Evolutionary conservation across 2,888 invertebrate genomes (phyloP), one percentile per base, ranked within the genome.

Genomic region (Thymelicus sylvestris): DNA sequence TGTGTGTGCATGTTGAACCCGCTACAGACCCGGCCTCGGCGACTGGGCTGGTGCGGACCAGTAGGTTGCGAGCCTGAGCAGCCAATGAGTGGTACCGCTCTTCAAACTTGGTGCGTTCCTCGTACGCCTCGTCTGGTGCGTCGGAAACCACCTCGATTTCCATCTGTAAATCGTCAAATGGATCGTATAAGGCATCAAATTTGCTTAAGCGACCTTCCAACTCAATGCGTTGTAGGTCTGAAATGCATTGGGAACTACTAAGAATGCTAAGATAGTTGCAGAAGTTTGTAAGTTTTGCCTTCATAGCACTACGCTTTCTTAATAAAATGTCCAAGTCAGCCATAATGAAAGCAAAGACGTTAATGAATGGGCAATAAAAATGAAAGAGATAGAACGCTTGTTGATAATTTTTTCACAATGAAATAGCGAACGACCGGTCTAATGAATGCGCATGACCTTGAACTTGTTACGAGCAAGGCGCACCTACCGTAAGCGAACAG

Each of bases 251-350:
- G 55, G 8, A 55, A 19, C 55, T 55, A 55, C 24, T 19, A 6
- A 55, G 55, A 19, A 55, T 24, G 24, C 55, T 55, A 7, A 55
- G 7, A 12, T 55, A 55, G 24, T 55, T 55, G 24, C 55, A 55
- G 12, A 55, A 55, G 12, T 55, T 55, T 24, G 55, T 55, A 24
- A 55, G 24, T 7, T 55, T 55, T 24, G 55, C 55, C 12, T 55
- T 55, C 55, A 55, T 55, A 15, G 55, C 55, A 19, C 55, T 55
- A 10, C 55, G 55, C 38, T 59, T 59, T 59, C 31, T 59, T 24
- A 59, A 38, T 10, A 59, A 31, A 15, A 50, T 6, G 5, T 50
- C 50, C 19, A 50, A 50, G 15, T 50, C 50, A 1, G 50, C 50
- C 50, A 50, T 50, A 15, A 50, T 6, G n/a, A 48, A 50, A 6